Evolutionary conservation across 2,797 vertebrate genomes (phyloP).

Genomic region (Hydrolagus colliei): DNA sequence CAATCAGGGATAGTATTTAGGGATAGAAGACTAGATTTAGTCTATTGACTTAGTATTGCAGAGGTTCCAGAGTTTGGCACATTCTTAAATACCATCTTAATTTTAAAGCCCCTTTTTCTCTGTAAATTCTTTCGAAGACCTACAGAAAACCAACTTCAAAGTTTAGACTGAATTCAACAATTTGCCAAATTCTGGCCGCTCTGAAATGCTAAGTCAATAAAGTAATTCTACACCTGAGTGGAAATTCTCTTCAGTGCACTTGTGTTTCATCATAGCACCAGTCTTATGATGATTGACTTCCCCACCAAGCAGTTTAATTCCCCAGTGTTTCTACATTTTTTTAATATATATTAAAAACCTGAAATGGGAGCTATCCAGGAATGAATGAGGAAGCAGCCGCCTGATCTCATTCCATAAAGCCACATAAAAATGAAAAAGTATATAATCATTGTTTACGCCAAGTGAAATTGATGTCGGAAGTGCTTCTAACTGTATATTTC

Average conservation of each 20-base stretch:
- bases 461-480: conserved; percentile 8
- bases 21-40: too few species aligned
- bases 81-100: too few species aligned
- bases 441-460: not conserved
- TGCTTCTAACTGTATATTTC: not conserved
- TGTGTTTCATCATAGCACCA: not conserved
- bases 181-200: too few species aligned
- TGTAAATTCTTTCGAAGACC: too few species aligned
- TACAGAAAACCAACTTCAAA: too few species aligned
- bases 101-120: too few species aligned
- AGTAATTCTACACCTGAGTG: too few species aligned
- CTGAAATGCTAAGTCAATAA: too few species aligned
- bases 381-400: conserved; percentile 14
- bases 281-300: conserved; percentile 1
- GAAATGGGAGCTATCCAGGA: not conserved
- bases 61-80: too few species aligned
- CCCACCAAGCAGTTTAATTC: not conserved
- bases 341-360: not conserved
- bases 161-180: too few species aligned
- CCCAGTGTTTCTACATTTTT: not conserved
- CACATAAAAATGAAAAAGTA: conserved; percentile 27
- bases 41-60: too few species aligned
- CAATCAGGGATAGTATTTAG: too few species aligned
- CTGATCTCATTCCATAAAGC: conserved; percentile 1
- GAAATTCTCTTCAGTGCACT: not conserved